Conservation (phyloP, 2,888 invertebrate species). For the Lasioglossum calceatum region DNA sequence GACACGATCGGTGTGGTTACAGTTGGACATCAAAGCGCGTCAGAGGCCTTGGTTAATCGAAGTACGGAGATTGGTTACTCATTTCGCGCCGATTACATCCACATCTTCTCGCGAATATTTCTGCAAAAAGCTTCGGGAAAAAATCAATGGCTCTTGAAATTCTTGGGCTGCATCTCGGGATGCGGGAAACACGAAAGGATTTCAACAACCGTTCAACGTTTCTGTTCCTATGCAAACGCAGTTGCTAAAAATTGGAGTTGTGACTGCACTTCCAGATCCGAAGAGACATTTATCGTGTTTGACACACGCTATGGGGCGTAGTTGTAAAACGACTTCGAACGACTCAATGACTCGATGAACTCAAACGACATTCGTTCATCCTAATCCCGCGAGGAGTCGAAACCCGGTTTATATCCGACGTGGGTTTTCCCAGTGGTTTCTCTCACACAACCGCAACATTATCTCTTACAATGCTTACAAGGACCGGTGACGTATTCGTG, state of each 20-base stretch:
- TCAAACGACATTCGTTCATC: neutral
- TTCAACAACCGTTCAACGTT: neutral
- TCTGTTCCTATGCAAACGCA: neutral
- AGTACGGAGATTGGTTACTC: neutral
- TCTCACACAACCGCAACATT: slow-evolving; percentile 9
- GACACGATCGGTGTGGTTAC: neutral
- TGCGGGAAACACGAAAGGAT: neutral
- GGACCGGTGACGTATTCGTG: slow-evolving; percentile 15
- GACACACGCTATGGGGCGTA: neutral
- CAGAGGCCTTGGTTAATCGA: slow-evolving; percentile 8
- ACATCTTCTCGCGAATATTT: neutral
- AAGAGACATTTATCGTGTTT: neutral
- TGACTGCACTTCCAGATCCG: neutral
- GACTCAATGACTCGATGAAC: no score
- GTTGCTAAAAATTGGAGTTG: neutral
- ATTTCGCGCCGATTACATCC: neutral
- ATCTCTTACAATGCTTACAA: neutral
- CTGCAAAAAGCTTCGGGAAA: no score
- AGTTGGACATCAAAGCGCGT: neutral
- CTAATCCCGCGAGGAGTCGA: neutral
- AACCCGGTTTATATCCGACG: neutral
- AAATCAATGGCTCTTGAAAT: neutral
- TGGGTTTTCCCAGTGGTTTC: slow-evolving; percentile 44
- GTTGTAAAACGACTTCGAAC: no score
- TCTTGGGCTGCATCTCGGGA: no score